These are phyloP conservation scores for Cerceris rybyensis DNA, from an alignment of 2,888 invertebrate species.

Conservation along the genomic window DNA sequence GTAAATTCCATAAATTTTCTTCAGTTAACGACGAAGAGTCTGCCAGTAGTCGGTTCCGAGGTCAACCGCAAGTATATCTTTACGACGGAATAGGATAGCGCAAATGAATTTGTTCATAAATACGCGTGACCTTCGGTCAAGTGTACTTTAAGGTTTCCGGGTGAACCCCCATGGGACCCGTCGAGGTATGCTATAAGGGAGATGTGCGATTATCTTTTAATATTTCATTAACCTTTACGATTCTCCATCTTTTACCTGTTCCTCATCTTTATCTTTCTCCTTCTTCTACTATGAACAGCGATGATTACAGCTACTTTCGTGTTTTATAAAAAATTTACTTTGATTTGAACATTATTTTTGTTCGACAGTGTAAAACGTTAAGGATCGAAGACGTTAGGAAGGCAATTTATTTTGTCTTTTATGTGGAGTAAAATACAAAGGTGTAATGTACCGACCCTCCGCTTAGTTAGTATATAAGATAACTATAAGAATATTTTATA, in stretches of 20 bases:
- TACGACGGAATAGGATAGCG: constrained; percentile 32
- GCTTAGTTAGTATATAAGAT: too few species aligned
- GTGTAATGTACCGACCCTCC: background rate
- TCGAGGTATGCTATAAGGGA: background rate
- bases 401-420: too few species aligned
- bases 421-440: background rate
- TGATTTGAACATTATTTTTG: background rate
- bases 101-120: constrained; percentile 58
- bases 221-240: constrained; percentile 23
- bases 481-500: too few species aligned
- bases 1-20: constrained; percentile 60
- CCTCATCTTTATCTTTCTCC: background rate
- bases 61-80: constrained; percentile 43
- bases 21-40: constrained; percentile 42
- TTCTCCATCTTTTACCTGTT: background rate
- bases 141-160: constrained; percentile 37
- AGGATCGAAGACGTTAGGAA: background rate
- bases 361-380: background rate
- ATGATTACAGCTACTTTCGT: background rate
- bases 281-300: background rate
- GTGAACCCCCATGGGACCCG: constrained; percentile 3
- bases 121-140: constrained; percentile 41
- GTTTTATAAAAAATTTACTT: background rate
- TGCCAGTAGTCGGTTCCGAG: constrained; percentile 37
- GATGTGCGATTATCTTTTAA: constrained; percentile 1